Conservation (phyloP, 2,797 vertebrate species). For the Brachyalestes nurse region DNA sequence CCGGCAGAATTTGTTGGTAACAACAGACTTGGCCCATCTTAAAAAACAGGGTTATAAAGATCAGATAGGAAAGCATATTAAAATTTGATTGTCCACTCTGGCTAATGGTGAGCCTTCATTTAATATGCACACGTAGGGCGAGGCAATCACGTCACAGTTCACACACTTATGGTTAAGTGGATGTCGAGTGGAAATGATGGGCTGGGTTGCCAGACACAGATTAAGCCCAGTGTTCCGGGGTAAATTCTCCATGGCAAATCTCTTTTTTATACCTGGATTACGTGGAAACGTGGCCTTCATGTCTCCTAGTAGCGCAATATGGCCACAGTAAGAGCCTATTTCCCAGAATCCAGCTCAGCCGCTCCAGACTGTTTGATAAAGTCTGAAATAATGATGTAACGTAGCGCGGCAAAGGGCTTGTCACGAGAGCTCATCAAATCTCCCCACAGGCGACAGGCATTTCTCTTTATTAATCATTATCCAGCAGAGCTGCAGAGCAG, state of each 20-base stretch:
- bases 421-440: slow-evolving; percentile 43
- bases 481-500: slow-evolving; percentile 8
- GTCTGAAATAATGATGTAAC: slow-evolving; percentile 47
- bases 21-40: not conserved
- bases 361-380: slow-evolving; percentile 24
- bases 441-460: slow-evolving; percentile 32
- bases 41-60: not conserved
- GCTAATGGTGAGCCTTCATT: not conserved
- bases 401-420: slow-evolving; percentile 18
- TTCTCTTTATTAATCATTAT: slow-evolving; percentile 55
- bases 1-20: not conserved
- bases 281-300: not conserved
- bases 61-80: not conserved
- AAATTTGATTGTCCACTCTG: slow-evolving; percentile 5
- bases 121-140: not conserved
- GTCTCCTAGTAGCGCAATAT: not conserved
- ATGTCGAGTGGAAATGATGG: not conserved
- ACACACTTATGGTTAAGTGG: not conserved
- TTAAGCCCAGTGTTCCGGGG: not conserved
- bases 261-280: not conserved
- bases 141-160: not conserved
- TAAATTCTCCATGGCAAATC: slow-evolving; percentile 10
- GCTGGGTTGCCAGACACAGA: not conserved
- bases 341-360: not conserved
- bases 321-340: not conserved